A percentile compares a stretch with the other conserved stretches of the same genome.
Evolutionary conservation across 2,888 invertebrate species (phyloP).

Genomic region (Eupithecia exiguata): DNA sequence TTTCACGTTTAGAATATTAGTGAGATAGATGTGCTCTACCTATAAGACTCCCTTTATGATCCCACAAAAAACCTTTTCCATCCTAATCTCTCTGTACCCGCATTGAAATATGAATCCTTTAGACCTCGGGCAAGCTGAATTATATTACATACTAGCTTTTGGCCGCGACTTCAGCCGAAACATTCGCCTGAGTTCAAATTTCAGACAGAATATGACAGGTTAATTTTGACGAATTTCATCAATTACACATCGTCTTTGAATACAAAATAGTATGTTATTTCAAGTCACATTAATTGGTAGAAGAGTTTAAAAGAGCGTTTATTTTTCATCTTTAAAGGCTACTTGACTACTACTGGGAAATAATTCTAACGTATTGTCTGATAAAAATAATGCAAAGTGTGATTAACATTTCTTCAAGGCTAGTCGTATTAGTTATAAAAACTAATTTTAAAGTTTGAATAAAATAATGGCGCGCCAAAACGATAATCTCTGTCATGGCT

Average conservation of each 20-base stretch:
- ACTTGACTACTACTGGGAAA: too few species aligned
- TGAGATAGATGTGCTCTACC: not conserved
- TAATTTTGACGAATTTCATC: not conserved
- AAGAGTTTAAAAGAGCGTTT: not conserved
- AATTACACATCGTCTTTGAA: not conserved
- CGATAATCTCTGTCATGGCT: too few species aligned
- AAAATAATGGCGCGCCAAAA: too few species aligned
- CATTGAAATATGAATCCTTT: slow-evolving; percentile 34
- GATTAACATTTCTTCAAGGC: too few species aligned
- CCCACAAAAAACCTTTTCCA: slow-evolving; percentile 27
- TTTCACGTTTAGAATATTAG: too few species aligned
- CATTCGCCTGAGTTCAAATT: not conserved
- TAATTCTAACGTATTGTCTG: too few species aligned
- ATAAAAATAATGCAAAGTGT: too few species aligned
- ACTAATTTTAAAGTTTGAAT: too few species aligned
- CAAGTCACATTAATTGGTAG: not conserved
- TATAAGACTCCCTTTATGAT: slow-evolving; percentile 25
- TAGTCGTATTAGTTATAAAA: too few species aligned
- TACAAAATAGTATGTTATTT: not conserved
- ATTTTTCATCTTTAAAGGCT: not conserved
- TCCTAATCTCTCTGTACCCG: slow-evolving; percentile 31
- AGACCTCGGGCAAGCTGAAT: slow-evolving; percentile 12
- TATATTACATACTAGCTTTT: slow-evolving; percentile 1
- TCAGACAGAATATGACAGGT: not conserved
- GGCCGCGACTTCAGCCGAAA: not conserved